A percentile compares a stretch with the other conserved stretches of the same genome.
These are phyloP conservation scores for Lycocerus yunnanus DNA, from an alignment of 2,888 invertebrate species.

Conservation along the genomic window DNA sequence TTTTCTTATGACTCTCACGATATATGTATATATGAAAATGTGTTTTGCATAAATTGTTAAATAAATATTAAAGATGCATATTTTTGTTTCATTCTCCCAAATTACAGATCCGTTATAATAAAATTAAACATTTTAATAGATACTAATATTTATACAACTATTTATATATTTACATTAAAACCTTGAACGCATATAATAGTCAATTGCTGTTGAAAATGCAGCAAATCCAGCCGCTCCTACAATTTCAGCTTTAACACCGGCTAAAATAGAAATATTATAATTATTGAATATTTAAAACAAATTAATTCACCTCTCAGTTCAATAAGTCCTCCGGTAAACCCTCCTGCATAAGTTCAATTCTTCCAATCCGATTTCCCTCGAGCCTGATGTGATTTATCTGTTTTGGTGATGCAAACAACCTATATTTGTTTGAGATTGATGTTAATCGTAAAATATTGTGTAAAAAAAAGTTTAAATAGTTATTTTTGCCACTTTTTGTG, in stretches of 20 bases:
- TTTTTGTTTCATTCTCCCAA: background rate
- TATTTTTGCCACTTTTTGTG: no score
- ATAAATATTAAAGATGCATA: background rate
- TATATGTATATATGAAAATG: background rate
- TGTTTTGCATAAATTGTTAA: background rate
- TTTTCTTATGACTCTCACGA: background rate
- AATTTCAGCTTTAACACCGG: slow-evolving; percentile 91
- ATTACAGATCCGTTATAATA: background rate
- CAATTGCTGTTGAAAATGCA: slow-evolving; percentile 94
- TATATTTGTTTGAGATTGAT: no score
- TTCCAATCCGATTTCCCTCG: slow-evolving; percentile 95
- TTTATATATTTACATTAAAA: slow-evolving; percentile 10
- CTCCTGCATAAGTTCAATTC: slow-evolving; percentile 95
- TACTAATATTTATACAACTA: background rate
- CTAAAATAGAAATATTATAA: slow-evolving; percentile 56
- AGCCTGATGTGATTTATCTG: no score
- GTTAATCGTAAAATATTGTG: no score
- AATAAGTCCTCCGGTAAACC: slow-evolving; percentile 89
- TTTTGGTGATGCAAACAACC: no score
- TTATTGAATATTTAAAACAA: background rate
- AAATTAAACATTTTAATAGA: background rate
- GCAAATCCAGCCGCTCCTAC: slow-evolving; percentile 97
- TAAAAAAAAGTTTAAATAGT: no score
- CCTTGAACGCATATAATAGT: slow-evolving; percentile 84
- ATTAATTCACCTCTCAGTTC: slow-evolving; percentile 71